Evolutionary conservation across 1,140 invertebrate genomes (phyloP).

Genomic region (Sitobion miscanthi): DNA sequence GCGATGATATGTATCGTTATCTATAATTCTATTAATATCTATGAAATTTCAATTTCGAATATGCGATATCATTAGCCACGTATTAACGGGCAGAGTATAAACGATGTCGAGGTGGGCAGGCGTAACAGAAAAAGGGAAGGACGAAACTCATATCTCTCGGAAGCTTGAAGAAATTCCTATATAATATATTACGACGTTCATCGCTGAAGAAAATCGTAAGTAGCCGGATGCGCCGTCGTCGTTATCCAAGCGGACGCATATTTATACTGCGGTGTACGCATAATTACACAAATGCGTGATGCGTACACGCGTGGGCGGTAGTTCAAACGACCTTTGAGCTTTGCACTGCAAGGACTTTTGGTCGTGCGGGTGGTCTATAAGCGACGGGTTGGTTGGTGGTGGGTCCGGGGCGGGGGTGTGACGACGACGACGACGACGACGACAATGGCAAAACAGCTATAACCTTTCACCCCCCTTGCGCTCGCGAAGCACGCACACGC

Average conservation of each 20-base stretch:
- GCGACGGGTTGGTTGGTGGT: background rate
- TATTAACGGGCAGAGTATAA: background rate
- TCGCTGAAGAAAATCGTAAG: background rate
- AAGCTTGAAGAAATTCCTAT: background rate
- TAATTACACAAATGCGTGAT: background rate
- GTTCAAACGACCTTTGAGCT: background rate
- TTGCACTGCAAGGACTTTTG: background rate
- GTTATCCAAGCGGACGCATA: background rate
- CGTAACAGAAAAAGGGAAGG: background rate
- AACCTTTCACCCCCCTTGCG: background rate
- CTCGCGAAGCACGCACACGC: background rate
- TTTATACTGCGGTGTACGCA: background rate
- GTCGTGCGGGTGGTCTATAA: background rate
- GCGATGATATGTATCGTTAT: too few relatives aligned
- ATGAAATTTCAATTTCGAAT: too few relatives aligned
- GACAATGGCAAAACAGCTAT: constrained; percentile 10
- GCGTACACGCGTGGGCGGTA: background rate
- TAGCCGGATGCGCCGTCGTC: too few relatives aligned
- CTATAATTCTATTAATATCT: too few relatives aligned
- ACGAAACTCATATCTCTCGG: background rate
- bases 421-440: background rate
- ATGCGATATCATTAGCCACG: too few relatives aligned
- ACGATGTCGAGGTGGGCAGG: background rate
- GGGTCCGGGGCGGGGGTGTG: background rate
- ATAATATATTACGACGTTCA: background rate